Conservation (phyloP, 2,113 vertebrate species). For the Dasyprocta punctata region DNA sequence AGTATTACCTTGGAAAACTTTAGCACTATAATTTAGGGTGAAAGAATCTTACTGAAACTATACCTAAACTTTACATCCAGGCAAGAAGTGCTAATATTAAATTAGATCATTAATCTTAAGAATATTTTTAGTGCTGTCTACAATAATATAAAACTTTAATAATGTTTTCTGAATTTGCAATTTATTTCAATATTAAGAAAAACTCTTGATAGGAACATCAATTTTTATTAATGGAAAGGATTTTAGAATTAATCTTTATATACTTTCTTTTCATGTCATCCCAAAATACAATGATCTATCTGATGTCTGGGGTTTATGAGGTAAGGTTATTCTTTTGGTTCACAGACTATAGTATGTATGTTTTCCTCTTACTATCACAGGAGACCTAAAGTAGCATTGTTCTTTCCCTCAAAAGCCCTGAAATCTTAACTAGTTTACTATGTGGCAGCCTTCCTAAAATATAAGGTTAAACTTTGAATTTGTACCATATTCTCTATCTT, state of each 20-base stretch:
- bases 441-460: not conserved
- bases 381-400: not conserved
- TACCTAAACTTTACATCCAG: not conserved
- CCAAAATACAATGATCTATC: not conserved
- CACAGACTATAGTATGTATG: too few relatives aligned
- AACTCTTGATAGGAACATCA: not conserved
- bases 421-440: not conserved
- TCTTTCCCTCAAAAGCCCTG: not conserved
- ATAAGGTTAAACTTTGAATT: not conserved
- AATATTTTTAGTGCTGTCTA: not conserved
- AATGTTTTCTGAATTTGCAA: not conserved
- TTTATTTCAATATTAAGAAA: not conserved
- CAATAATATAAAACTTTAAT: not conserved
- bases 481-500: not conserved
- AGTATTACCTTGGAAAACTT: not conserved
- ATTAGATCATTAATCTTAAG: not conserved
- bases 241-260: not conserved
- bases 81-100: not conserved
- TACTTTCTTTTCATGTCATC: not conserved
- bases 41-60: not conserved
- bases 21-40: not conserved
- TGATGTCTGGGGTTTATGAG: not conserved
- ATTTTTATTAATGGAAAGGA: not conserved
- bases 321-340: not conserved
- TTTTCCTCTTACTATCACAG: not conserved